phyloP scores from a whole-genome alignment of 2,888 invertebrate species.

The Drosophila picticornis region DNA sequence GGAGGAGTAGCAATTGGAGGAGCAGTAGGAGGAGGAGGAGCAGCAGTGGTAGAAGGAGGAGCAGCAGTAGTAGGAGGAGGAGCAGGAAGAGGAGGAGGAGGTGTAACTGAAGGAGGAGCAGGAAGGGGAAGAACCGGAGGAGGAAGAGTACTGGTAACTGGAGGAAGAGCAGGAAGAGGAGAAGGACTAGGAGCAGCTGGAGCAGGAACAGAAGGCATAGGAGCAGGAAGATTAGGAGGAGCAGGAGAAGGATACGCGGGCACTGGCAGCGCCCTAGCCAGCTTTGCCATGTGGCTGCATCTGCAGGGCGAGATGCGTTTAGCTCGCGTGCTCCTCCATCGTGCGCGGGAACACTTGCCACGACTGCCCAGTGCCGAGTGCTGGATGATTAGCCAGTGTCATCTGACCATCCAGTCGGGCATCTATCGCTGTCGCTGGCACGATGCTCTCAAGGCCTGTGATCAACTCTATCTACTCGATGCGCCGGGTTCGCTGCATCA shows the following conservation, averaged over 20 bases:
- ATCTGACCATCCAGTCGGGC: conserved; percentile 86
- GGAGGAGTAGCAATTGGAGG: conserved; percentile 88
- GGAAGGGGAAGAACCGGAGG: not conserved
- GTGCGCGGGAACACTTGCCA: conserved; percentile 89
- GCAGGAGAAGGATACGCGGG: conserved; percentile 89
- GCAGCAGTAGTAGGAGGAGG: not conserved
- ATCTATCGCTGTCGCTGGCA: conserved; percentile 88
- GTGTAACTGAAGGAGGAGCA: not conserved
- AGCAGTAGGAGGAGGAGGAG: not conserved
- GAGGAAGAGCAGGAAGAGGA: not conserved
- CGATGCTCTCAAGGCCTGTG: conserved; percentile 89
- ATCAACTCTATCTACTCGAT: conserved; percentile 89
- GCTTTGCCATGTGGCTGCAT: conserved; percentile 87
- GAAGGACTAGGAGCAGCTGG: not conserved
- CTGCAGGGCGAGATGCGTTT: conserved; percentile 87
- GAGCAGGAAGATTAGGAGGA: conserved; percentile 30
- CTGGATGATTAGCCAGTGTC: conserved; percentile 90
- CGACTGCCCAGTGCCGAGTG: conserved; percentile 87
- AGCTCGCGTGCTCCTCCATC: conserved; percentile 87
- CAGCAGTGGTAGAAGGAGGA: not conserved
- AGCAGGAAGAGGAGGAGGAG: not conserved
- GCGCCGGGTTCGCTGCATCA: conserved; percentile 88
- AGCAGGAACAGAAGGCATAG: not conserved
- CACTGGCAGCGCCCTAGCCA: conserved; percentile 90
- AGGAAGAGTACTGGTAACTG: not conserved